phyloP scores from a whole-genome alignment of 2,797 vertebrate genomes.

The Cephalopachus bancanus region DNA sequence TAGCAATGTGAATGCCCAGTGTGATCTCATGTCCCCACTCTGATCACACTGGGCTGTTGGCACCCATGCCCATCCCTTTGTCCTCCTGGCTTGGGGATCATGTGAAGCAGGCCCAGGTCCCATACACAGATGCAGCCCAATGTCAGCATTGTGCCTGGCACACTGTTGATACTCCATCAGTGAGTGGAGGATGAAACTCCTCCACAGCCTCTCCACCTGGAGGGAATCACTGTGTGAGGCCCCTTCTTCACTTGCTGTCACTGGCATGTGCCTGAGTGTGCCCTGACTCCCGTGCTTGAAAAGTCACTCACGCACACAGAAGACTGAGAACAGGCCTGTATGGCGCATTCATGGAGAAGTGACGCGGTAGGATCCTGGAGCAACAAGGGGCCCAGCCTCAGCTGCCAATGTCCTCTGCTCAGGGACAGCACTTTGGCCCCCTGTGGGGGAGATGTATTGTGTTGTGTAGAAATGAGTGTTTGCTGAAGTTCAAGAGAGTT shows the following conservation, averaged over 20 bases:
- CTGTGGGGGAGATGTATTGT: neutral
- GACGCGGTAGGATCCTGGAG: neutral
- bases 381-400: neutral
- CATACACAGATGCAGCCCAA: neutral
- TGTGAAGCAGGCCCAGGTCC: neutral
- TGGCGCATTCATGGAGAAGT: neutral
- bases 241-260: neutral
- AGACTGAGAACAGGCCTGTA: accelerated
- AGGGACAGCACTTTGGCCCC: no score
- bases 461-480: neutral
- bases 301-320: neutral
- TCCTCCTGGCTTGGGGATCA: neutral
- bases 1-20: no score
- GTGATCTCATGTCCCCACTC: neutral
- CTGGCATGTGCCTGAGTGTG: accelerated
- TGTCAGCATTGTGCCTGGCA: neutral
- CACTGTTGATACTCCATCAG: neutral
- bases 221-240: neutral
- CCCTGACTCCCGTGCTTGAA: neutral
- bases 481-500: neutral
- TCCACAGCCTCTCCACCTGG: neutral
- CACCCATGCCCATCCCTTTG: neutral
- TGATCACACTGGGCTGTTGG: neutral
- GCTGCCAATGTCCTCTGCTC: neutral
- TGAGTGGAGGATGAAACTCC: neutral